phyloP scores from a whole-genome alignment of 1,140 invertebrate species.

The Harlomillsia oculata region DNA sequence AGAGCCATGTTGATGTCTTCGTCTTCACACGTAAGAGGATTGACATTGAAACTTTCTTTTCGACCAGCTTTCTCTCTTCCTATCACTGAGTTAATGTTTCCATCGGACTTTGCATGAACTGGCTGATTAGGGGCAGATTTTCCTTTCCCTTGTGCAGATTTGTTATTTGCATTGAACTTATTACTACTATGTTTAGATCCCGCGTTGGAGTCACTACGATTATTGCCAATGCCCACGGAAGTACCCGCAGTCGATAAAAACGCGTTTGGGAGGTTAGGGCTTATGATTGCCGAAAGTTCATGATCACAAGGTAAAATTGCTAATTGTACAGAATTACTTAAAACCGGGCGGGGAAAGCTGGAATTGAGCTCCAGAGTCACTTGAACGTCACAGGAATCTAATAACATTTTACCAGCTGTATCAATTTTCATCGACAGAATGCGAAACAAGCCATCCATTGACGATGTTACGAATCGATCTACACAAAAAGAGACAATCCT shows the following conservation, averaged over 20 bases:
- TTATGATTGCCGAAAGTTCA: conserved; percentile 19
- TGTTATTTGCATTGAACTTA: conserved; percentile 1
- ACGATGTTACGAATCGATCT: not conserved
- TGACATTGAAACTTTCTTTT: conserved; percentile 23
- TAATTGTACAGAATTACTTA: conserved; percentile 17
- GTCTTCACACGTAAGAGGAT: conserved; percentile 30
- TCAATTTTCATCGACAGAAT: conserved; percentile 32
- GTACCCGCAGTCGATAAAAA: not conserved
- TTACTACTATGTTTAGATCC: not conserved
- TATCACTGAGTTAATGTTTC: not conserved
- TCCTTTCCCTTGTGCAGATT: not conserved
- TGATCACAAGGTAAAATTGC: conserved; percentile 26
- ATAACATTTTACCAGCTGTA: conserved; percentile 33
- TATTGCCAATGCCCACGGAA: not conserved
- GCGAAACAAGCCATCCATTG: conserved; percentile 32
- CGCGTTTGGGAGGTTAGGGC: not conserved
- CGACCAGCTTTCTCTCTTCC: not conserved
- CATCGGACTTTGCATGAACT: not conserved
- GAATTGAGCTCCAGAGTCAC: conserved; percentile 31
- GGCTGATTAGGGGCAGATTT: not conserved
- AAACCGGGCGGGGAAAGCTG: conserved; percentile 29
- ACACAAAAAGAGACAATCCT: not conserved
- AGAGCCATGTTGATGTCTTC: conserved; percentile 30
- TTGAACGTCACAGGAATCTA: conserved; percentile 31
- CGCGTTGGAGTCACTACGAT: not conserved